Base-by-base conservation (phyloP, 2,797 vertebrate species). In the Phyllotis vaccarum region DNA sequence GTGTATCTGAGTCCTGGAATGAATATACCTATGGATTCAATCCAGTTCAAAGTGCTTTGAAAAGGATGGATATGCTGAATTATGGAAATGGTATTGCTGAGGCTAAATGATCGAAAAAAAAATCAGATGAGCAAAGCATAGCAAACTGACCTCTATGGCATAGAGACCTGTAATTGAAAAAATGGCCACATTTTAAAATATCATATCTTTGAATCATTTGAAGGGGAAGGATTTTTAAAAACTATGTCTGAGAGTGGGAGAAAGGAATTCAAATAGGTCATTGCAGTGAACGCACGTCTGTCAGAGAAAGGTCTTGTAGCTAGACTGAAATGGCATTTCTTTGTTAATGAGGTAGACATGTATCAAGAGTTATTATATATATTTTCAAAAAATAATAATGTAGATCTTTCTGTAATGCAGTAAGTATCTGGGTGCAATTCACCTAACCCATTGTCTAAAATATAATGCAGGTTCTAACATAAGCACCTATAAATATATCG, bases 361-460 rank as follows among this genome's bases (percentile, higher is more conserved):
- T 93, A 79, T 79, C 78, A 93, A 95, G 89, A 93, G 80, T 70
- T 97, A 94, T 96, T 96, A 75, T 93, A 91, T 74, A 95, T 64
- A 21, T 14, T 76, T 91, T 58, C 29, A 95, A 72, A 97, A 97
- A 97, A 86, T 1, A 2, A 90, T 95, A 94, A 49, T 1, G 81
- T 56, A 93, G 96, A 79, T 92, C 89, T 97, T 66, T 80, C 78
- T 87, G 1, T 56, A 90, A 88, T 2, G 2, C 82, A 96, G 95
- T 93, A 96, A 97, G 97, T 85, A 76, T 88, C 95, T 94, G 60
- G 56, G 82, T 74, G 92, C 82, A 85, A 94, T 82, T 91, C 92
- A 88, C 54, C 66, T 96, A 97, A 93, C 90, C 92, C 97, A 94
- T 94, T 96, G 96, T 94, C 96, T 95, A 95, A 95, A 96, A 87